phyloP scores from a whole-genome alignment of 2,888 invertebrate genomes.

The Creontiades dilutus region DNA sequence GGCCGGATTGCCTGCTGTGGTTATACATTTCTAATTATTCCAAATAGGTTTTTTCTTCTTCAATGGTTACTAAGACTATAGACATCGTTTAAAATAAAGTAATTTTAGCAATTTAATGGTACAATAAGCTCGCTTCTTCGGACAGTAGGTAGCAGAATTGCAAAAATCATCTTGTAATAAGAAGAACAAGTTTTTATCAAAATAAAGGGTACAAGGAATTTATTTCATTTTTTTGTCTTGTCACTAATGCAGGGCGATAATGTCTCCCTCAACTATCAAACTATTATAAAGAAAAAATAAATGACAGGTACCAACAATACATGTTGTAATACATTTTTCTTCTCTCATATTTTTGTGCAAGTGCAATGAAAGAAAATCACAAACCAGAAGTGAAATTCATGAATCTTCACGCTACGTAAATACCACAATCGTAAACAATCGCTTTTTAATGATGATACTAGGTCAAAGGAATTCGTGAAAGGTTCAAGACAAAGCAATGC shows the following conservation, averaged over 20 bases:
- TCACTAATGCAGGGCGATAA: background rate
- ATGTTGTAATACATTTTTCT: slow-evolving; percentile 35
- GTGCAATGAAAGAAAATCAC: slow-evolving; percentile 38
- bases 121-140: slow-evolving; percentile 74
- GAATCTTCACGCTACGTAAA: slow-evolving; percentile 6
- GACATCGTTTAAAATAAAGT: slow-evolving; percentile 70
- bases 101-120: slow-evolving; percentile 70
- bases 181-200: slow-evolving; percentile 50
- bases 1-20: slow-evolving; percentile 74
- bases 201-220: slow-evolving; percentile 49
- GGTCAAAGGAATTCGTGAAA: slow-evolving; percentile 47
- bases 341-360: slow-evolving; percentile 52
- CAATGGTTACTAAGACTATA: slow-evolving; percentile 63
- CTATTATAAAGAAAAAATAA: background rate
- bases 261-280: background rate
- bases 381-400: slow-evolving; percentile 58
- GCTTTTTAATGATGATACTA: slow-evolving; percentile 27
- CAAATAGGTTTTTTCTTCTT: slow-evolving; percentile 29
- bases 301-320: background rate
- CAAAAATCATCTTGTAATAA: slow-evolving; percentile 56
- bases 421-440: background rate
- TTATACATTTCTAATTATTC: slow-evolving; percentile 59
- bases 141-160: slow-evolving; percentile 72
- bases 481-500: slow-evolving; percentile 48
- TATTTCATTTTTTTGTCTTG: background rate